These are phyloP conservation scores for Bombycilla garrulus DNA, from an alignment of 2,113 vertebrate species.

Conservation along the genomic window DNA sequence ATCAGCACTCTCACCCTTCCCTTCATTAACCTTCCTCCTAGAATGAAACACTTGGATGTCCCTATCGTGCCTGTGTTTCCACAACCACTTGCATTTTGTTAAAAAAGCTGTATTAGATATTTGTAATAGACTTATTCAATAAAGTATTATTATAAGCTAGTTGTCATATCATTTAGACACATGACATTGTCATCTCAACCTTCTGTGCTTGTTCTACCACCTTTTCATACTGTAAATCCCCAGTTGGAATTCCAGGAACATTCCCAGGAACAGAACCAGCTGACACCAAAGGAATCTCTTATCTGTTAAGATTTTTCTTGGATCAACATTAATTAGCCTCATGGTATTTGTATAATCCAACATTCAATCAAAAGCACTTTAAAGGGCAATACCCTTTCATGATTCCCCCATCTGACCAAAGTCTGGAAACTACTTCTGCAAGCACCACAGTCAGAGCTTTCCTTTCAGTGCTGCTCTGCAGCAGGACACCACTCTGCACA, in stretches of 20 bases:
- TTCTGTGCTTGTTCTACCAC: not conserved
- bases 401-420: not conserved
- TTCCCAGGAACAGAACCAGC: not conserved
- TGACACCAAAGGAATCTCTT: not conserved
- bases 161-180: not conserved
- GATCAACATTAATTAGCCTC: not conserved
- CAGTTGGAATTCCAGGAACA: not conserved
- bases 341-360: not conserved
- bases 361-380: not conserved
- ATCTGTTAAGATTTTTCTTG: not conserved
- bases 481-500: not conserved
- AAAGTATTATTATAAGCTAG: not conserved
- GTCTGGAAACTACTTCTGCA: not conserved
- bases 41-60: not conserved
- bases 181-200: not conserved
- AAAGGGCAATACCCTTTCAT: not conserved
- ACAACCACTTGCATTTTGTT: not conserved
- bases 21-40: not conserved
- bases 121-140: not conserved
- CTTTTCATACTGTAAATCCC: not conserved
- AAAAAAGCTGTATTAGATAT: not conserved
- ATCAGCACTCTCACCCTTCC: not conserved
- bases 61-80: not conserved
- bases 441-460: fast-evolving
- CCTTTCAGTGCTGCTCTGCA: not conserved